Conservation (phyloP, 2,888 invertebrate species). For the Magallana nippona region DNA sequence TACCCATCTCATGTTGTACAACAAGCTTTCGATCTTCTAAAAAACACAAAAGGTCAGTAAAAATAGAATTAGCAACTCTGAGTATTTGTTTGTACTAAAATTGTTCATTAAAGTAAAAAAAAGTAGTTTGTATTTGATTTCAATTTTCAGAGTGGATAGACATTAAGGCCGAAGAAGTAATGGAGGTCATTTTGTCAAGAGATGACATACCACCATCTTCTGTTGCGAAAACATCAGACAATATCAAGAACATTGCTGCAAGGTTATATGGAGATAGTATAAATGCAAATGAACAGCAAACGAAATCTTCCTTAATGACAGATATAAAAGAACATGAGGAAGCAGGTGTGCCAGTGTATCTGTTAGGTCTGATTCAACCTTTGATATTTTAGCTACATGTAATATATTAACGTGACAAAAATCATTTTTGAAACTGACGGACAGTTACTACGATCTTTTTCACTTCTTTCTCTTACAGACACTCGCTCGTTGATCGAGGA, state of each 20-base stretch:
- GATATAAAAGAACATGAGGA: too few species aligned
- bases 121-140: not conserved
- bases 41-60: not conserved
- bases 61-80: not conserved
- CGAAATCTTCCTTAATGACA: too few species aligned
- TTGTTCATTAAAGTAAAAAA: not conserved
- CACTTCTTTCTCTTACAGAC: not conserved
- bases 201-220: not conserved
- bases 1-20: not conserved
- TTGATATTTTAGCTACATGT: too few species aligned
- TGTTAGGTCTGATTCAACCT: too few species aligned
- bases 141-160: not conserved
- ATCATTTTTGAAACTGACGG: too few species aligned
- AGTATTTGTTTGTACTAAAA: not conserved
- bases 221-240: not conserved
- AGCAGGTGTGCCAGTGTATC: too few species aligned
- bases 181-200: not conserved
- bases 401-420: too few species aligned
- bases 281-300: not conserved
- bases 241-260: not conserved
- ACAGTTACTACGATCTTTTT: too few species aligned
- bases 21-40: not conserved
- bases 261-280: not conserved
- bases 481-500: constrained; percentile 83
- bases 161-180: constrained; percentile 4